Percentiles rank a stretch among this genome's conserved stretches.
Evolutionary conservation across 1,140 invertebrate species (phyloP).

Genomic region (Drosophila tani): DNA sequence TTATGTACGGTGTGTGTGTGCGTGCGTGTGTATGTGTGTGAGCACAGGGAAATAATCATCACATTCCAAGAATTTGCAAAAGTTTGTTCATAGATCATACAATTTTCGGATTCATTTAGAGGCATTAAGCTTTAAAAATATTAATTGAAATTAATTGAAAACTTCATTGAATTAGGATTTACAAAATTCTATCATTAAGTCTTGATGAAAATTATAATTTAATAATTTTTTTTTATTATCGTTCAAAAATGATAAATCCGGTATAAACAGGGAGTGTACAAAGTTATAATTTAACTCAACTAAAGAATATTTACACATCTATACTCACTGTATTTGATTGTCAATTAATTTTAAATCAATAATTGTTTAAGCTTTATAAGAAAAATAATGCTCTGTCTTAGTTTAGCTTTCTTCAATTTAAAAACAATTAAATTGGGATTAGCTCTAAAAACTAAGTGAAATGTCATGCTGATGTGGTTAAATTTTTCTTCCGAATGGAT

Average conservation of each 20-base stretch:
- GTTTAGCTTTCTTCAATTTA: neutral
- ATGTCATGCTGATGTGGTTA: neutral
- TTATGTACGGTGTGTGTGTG: constrained; percentile 48
- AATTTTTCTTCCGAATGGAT: neutral
- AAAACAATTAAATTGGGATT: neutral
- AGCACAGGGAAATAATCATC: constrained; percentile 24
- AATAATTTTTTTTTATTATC: neutral
- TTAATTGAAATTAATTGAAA: neutral
- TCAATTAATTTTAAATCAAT: neutral
- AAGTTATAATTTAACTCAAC: too few species aligned
- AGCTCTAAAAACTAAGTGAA: neutral
- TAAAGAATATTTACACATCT: too few species aligned
- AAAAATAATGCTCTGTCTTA: neutral
- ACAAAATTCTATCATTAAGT: neutral
- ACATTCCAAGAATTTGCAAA: neutral
- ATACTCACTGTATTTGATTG: neutral
- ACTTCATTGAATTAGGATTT: neutral
- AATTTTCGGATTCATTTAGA: too few species aligned
- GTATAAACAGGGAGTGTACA: too few species aligned
- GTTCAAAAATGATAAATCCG: neutral
- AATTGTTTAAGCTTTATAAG: neutral
- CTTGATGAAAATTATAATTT: neutral
- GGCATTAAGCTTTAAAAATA: neutral
- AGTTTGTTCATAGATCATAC: neutral
- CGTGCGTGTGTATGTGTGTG: constrained; percentile 20